Evolutionary conservation across 2,113 vertebrate genomes (phyloP).

Genomic region (Apodemus sylvaticus): DNA sequence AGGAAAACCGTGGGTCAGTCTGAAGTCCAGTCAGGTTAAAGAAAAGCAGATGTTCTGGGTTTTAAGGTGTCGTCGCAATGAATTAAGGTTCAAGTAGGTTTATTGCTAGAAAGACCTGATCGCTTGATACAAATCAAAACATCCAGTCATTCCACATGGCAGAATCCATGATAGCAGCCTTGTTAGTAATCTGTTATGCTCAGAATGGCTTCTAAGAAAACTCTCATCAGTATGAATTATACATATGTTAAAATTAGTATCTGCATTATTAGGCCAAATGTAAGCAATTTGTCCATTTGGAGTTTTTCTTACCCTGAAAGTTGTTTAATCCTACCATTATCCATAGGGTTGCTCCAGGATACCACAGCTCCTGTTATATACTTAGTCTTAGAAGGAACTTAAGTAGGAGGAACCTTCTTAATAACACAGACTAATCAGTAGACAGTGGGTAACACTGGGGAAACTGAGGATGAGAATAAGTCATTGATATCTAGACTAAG

Average conservation of each 20-base stretch:
- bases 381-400: neutral
- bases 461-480: neutral
- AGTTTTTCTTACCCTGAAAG: neutral
- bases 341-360: neutral
- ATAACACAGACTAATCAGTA: no score
- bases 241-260: neutral
- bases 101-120: neutral
- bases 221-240: neutral
- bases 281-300: neutral
- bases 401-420: neutral
- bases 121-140: neutral
- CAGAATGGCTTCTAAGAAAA: conserved; percentile 10
- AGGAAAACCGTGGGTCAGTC: neutral
- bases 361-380: neutral
- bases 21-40: neutral
- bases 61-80: neutral
- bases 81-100: neutral
- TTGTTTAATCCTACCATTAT: neutral
- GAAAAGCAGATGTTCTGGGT: neutral
- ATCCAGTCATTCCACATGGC: neutral
- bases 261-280: neutral
- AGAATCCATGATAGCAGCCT: neutral
- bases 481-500: neutral
- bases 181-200: neutral
- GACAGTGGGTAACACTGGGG: neutral